phyloP scores from a whole-genome alignment of 2,888 invertebrate genomes.

The Idaea aversata region DNA sequence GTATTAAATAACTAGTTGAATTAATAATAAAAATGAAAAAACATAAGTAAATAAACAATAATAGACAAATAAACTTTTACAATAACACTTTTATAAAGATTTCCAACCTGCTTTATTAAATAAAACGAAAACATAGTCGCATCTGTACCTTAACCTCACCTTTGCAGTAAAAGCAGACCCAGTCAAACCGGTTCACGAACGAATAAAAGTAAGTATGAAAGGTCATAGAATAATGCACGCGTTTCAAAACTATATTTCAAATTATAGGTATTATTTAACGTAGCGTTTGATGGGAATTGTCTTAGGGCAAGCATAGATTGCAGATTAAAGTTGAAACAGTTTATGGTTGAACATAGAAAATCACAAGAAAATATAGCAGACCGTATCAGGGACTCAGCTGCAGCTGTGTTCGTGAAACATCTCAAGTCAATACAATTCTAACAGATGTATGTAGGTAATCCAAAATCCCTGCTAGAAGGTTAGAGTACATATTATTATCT shows the following conservation, averaged over 20 bases:
- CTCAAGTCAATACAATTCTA: no score
- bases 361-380: background rate
- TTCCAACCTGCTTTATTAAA: background rate
- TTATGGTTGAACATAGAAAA: background rate
- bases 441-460: no score
- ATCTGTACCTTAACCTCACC: background rate
- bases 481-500: no score
- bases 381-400: no score
- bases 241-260: background rate
- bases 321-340: background rate
- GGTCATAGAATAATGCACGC: background rate
- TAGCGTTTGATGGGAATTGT: background rate
- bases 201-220: slow-evolving; percentile 1
- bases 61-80: background rate
- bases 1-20: no score
- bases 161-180: slow-evolving; percentile 1
- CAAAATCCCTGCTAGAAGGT: no score
- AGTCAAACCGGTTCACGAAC: background rate
- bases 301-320: background rate
- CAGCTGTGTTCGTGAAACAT: no score
- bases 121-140: background rate
- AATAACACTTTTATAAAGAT: background rate
- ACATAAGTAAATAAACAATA: background rate
- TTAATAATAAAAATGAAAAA: background rate
- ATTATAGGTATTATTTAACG: background rate